phyloP scores from a whole-genome alignment of 2,797 vertebrate genomes.

The Premnoplex brunnescens region DNA sequence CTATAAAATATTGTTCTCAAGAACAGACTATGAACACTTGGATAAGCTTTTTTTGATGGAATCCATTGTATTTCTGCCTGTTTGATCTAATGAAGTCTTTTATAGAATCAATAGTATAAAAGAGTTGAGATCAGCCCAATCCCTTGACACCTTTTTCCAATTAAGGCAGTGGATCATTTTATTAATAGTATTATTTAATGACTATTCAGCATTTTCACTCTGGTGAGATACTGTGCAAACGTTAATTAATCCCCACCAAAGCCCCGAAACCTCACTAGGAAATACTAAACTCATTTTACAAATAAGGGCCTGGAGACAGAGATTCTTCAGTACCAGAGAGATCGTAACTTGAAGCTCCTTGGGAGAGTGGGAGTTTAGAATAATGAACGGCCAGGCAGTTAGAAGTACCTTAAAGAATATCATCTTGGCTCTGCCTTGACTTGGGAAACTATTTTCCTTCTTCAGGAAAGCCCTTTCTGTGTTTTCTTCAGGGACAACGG shows the following conservation, averaged over 20 bases:
- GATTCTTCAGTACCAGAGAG: background rate
- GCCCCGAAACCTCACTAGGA: background rate
- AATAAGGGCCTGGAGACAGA: slow-evolving; percentile 24
- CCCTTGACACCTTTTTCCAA: slow-evolving; percentile 24
- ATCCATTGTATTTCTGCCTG: background rate
- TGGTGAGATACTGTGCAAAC: background rate
- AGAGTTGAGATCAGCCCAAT: background rate
- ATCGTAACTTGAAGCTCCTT: background rate
- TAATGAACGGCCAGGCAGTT: background rate
- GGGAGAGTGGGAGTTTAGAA: background rate
- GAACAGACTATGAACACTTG: background rate
- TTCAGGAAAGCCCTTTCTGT: background rate
- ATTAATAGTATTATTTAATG: slow-evolving; percentile 39
- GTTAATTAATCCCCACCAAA: slow-evolving; percentile 41
- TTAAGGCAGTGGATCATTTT: slow-evolving; percentile 20
- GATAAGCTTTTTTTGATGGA: background rate
- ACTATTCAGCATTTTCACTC: slow-evolving; percentile 25
- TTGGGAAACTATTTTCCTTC: background rate
- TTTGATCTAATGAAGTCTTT: slow-evolving; percentile 20
- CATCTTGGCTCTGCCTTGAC: background rate
- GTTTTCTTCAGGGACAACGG: background rate
- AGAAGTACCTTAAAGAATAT: background rate
- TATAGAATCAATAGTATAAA: slow-evolving; percentile 20
- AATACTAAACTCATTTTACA: slow-evolving; percentile 28
- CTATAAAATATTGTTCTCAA: background rate